Evolutionary conservation across 2,797 vertebrate species (phyloP).

Genomic region (Oreochromis mossambicus): DNA sequence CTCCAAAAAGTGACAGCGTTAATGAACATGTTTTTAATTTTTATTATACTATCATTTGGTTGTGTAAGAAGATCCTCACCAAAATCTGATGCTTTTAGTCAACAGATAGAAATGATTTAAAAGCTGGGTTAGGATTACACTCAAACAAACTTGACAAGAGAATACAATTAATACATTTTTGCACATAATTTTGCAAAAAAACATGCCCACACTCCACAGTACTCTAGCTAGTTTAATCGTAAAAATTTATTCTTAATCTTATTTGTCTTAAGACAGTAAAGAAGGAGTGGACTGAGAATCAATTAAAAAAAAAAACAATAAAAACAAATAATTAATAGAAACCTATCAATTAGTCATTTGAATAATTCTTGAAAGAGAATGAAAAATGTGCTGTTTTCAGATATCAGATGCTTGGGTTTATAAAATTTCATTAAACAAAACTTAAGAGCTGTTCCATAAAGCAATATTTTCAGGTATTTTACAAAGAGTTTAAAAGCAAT

Average conservation of each 20-base stretch:
- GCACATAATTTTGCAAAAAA: neutral
- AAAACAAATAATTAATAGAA: neutral
- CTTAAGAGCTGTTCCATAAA: neutral
- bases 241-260: neutral
- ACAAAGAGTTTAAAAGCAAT: neutral
- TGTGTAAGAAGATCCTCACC: neutral
- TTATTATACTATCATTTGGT: neutral
- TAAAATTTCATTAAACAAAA: neutral
- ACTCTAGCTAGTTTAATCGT: neutral
- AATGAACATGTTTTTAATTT: neutral
- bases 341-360: neutral
- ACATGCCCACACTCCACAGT: neutral
- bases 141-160: neutral
- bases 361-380: neutral
- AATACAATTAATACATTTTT: neutral
- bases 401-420: neutral
- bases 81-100: neutral
- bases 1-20: neutral
- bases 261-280: neutral
- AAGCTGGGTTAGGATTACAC: neutral
- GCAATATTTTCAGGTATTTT: neutral
- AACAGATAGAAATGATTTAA: neutral
- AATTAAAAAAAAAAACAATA: neutral
- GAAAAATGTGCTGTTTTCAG: neutral
- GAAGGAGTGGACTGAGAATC: neutral